A percentile compares a stretch with the other conserved stretches of the same genome.
Evolutionary conservation across 2,888 invertebrate genomes (phyloP).

Genomic region (Julus scanicus): DNA sequence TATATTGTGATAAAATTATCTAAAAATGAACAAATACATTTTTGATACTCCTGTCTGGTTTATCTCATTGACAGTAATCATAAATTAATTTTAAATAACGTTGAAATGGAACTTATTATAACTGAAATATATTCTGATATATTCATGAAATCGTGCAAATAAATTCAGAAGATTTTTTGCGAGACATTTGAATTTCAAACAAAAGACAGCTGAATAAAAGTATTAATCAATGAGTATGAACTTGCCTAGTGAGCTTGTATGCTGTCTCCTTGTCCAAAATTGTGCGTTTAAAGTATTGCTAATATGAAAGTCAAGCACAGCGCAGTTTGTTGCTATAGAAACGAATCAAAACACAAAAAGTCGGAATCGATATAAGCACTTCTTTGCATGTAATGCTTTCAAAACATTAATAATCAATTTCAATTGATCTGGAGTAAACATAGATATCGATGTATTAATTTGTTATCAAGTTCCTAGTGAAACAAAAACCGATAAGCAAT

Average conservation of each 20-base stretch:
- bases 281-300: neutral
- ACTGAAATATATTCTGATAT: neutral
- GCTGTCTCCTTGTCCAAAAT: neutral
- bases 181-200: neutral
- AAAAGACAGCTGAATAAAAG: neutral
- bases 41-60: too few relatives aligned
- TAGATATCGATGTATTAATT: neutral
- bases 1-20: too few relatives aligned
- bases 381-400: neutral
- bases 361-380: conserved; percentile 11
- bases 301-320: neutral
- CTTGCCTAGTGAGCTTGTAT: neutral
- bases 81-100: too few relatives aligned
- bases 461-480: neutral
- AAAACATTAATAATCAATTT: neutral
- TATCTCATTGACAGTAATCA: too few relatives aligned
- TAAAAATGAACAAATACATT: too few relatives aligned
- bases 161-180: neutral
- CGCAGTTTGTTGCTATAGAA: neutral
- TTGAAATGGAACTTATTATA: too few relatives aligned
- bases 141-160: neutral
- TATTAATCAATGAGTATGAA: neutral
- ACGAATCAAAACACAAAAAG: conserved; percentile 11
- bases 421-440: neutral
- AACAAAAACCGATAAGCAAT: neutral